phyloP scores from a whole-genome alignment of 2,888 invertebrate genomes.

The Drosophila gaucha region DNA sequence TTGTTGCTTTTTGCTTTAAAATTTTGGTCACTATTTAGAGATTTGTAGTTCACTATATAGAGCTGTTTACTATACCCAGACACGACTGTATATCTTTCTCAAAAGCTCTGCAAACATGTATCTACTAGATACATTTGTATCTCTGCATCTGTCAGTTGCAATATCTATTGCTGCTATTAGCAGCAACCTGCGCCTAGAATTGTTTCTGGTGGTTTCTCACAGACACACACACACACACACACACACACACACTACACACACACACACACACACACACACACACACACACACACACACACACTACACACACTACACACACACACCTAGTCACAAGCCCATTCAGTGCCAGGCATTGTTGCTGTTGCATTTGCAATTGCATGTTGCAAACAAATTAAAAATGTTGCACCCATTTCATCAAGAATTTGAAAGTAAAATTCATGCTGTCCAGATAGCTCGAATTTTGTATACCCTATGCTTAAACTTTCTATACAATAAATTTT shows the following conservation, averaged over 20 bases:
- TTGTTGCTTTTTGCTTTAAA: too few relatives aligned
- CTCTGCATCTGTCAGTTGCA: constrained; percentile 13
- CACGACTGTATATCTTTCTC: too few relatives aligned
- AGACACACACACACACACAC: constrained; percentile 21
- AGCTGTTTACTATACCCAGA: too few relatives aligned
- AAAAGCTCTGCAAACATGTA: too few relatives aligned
- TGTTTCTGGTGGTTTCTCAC: constrained; percentile 37
- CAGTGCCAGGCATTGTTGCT: constrained; percentile 8
- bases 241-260: not conserved
- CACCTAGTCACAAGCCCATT: not conserved
- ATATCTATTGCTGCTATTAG: constrained; percentile 12
- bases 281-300: not conserved
- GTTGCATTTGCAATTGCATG: constrained; percentile 38
- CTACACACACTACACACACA: constrained; percentile 9
- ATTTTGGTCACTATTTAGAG: too few relatives aligned
- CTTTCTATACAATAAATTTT: not conserved
- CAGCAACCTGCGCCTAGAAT: constrained; percentile 9
- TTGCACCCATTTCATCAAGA: constrained; percentile 49
- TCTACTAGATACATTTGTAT: constrained; percentile 12
- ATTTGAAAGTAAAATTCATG: not conserved
- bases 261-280: constrained; percentile 10
- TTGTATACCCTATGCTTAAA: constrained; percentile 4
- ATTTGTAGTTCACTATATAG: too few relatives aligned
- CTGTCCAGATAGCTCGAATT: not conserved
- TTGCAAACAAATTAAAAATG: constrained; percentile 50